A percentile compares a stretch with the other conserved stretches of the same genome.
Evolutionary conservation across 1,140 invertebrate genomes (phyloP).

Genomic region (Anastatus disparis): DNA sequence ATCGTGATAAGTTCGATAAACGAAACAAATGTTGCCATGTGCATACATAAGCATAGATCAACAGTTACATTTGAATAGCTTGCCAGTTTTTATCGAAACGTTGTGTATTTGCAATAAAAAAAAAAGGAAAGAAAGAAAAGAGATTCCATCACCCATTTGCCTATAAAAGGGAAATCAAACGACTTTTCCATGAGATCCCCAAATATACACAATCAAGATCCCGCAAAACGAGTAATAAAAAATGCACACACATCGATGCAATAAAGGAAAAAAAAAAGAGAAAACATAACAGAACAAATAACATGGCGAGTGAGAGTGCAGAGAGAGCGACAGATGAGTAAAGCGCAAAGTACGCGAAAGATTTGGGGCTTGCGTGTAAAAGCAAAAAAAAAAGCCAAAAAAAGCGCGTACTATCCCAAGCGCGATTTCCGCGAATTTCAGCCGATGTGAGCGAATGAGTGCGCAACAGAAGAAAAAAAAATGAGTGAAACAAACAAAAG

Average conservation of each 20-base stretch:
- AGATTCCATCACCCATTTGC: neutral
- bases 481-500: neutral
- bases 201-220: slow-evolving; percentile 26
- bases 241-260: neutral
- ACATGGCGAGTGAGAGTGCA: neutral
- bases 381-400: neutral
- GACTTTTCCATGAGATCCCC: slow-evolving; percentile 8
- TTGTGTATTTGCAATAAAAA: neutral
- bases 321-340: neutral
- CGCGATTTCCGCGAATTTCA: neutral
- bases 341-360: slow-evolving; percentile 5
- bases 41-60: neutral
- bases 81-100: neutral
- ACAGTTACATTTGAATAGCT: slow-evolving; percentile 2
- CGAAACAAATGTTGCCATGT: neutral
- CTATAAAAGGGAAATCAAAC: slow-evolving; percentile 29
- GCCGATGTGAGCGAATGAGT: neutral
- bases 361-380: neutral
- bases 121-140: no score
- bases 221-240: slow-evolving; percentile 25
- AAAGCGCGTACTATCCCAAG: neutral
- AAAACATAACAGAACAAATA: neutral
- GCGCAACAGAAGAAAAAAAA: neutral
- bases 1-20: neutral
- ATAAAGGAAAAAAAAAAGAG: slow-evolving; percentile 30